These are phyloP conservation scores for Campoletis raptor DNA, from an alignment of 2,888 invertebrate species.

Conservation along the genomic window DNA sequence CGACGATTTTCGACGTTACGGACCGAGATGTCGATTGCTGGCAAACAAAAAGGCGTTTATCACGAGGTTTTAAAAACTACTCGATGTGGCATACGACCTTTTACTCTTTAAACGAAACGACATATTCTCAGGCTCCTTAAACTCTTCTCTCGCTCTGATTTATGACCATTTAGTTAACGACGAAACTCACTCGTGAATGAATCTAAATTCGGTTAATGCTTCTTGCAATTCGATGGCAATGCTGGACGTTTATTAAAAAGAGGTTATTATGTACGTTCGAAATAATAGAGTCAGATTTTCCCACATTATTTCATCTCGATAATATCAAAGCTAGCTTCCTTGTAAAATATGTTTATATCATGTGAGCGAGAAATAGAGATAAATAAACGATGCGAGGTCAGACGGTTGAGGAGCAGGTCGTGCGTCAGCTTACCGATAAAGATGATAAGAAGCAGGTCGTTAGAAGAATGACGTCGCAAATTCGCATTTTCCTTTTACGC, in stretches of 20 bases:
- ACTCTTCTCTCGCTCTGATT: slow-evolving; percentile 39
- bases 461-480: slow-evolving; percentile 24
- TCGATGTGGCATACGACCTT: background rate
- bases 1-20: background rate
- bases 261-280: background rate
- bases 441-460: slow-evolving; percentile 57
- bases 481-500: slow-evolving; percentile 25
- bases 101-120: background rate
- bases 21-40: background rate
- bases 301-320: slow-evolving; percentile 5
- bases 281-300: background rate
- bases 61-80: background rate
- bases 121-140: slow-evolving; percentile 25
- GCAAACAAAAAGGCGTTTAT: background rate
- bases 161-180: slow-evolving; percentile 23
- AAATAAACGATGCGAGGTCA: slow-evolving; percentile 57
- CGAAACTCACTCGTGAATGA: slow-evolving; percentile 12
- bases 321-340: background rate
- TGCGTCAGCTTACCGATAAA: slow-evolving; percentile 59
- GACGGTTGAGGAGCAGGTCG: slow-evolving; percentile 51
- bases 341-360: slow-evolving; percentile 7
- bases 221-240: no score
- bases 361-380: slow-evolving; percentile 22
- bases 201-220: slow-evolving; percentile 9
- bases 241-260: background rate